Evolutionary conservation across 2,113 vertebrate genomes (phyloP).

Genomic region (Lontra canadensis): DNA sequence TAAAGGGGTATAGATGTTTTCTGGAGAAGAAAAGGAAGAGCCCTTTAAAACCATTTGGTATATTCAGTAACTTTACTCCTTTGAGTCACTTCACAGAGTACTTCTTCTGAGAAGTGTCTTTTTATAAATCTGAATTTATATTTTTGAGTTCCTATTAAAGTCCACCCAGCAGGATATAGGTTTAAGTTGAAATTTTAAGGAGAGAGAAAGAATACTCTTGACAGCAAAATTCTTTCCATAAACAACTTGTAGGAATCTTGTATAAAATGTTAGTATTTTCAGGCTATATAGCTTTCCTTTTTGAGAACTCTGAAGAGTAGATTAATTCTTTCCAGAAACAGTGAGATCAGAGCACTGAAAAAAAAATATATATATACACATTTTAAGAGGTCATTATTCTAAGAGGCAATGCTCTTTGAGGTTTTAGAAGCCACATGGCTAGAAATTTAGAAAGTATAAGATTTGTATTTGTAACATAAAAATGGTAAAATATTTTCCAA

Average conservation of each 20-base stretch:
- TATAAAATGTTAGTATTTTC: background rate
- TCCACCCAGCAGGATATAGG: background rate
- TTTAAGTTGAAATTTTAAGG: conserved; percentile 14
- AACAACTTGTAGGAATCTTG: conserved; percentile 9
- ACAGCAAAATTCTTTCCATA: conserved; percentile 36
- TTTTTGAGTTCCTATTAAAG: background rate
- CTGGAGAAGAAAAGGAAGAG: background rate
- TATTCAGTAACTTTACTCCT: background rate
- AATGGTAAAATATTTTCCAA: background rate
- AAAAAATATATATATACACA: too few relatives aligned
- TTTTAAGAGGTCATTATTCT: background rate
- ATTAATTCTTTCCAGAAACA: background rate
- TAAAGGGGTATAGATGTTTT: background rate
- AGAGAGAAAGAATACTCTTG: background rate
- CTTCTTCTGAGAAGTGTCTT: background rate
- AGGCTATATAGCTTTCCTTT: background rate
- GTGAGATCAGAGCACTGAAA: background rate
- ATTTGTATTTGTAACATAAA: background rate
- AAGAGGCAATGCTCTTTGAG: background rate
- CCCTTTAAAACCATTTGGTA: background rate
- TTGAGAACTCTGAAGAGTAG: background rate
- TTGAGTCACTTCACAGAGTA: background rate
- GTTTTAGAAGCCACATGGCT: background rate
- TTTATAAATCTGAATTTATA: conserved; percentile 36
- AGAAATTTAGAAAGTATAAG: background rate